A percentile compares a stretch with the other conserved stretches of the same genome.
Evolutionary conservation across 2,113 vertebrate species (phyloP).

Genomic region (Siniperca chuatsi): DNA sequence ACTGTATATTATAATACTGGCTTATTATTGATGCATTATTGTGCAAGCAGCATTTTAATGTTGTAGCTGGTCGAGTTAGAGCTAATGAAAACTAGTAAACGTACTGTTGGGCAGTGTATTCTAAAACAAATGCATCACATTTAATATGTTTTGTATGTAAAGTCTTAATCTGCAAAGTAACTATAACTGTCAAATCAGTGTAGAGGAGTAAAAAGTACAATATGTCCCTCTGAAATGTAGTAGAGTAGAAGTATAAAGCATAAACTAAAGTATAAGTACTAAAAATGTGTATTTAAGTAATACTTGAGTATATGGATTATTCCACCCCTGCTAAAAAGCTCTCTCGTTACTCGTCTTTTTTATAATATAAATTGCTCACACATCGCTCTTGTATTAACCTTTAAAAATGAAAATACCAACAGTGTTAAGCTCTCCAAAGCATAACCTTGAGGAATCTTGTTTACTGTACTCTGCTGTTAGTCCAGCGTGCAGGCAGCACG

Average conservation of each 20-base stretch:
- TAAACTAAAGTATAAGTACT: background rate
- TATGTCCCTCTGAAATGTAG: background rate
- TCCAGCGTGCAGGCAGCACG: background rate
- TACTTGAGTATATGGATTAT: background rate
- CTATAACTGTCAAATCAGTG: background rate
- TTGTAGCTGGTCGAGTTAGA: background rate
- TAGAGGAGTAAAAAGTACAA: background rate
- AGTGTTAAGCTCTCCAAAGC: background rate
- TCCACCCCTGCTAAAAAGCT: background rate
- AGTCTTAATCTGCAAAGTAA: background rate
- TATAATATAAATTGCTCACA: background rate
- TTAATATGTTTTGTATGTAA: background rate
- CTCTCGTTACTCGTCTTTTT: too few relatives aligned
- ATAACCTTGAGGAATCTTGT: conserved; percentile 21
- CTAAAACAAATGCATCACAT: too few relatives aligned
- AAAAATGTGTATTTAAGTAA: background rate
- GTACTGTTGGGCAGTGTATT: too few relatives aligned
- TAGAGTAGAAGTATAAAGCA: background rate
- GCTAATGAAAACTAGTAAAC: background rate
- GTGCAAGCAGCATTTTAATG: background rate
- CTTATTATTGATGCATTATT: background rate
- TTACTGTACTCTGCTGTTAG: background rate
- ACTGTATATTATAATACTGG: background rate
- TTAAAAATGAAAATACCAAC: conserved; percentile 6
- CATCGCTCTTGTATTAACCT: background rate